Conservation (phyloP, 2,888 invertebrate genomes). For the Ectobius pallidus region DNA sequence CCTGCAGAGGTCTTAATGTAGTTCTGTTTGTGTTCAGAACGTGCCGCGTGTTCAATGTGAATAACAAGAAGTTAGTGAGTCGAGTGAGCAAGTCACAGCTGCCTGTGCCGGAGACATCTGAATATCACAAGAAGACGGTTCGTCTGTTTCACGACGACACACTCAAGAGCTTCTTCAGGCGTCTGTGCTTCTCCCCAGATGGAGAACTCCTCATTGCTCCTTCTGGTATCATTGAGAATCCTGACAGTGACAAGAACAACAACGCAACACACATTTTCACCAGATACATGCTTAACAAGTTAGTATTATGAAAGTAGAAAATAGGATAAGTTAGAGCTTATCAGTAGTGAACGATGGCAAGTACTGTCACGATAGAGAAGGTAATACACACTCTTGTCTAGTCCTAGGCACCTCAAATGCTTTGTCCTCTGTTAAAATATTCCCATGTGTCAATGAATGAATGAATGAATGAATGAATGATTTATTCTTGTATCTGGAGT, state of each 20-base stretch:
- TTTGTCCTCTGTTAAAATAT: too few species aligned
- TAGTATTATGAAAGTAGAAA: too few species aligned
- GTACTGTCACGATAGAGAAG: too few species aligned
- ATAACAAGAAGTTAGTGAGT: constrained; percentile 68
- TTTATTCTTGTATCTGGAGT: too few species aligned
- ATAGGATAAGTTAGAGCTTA: too few species aligned
- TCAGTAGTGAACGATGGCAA: too few species aligned
- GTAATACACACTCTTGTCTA: too few species aligned
- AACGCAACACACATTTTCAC: constrained; percentile 67
- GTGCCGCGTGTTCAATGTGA: constrained; percentile 34
- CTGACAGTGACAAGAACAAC: constrained; percentile 62
- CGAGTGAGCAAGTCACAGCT: constrained; percentile 66
- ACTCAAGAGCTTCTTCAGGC: constrained; percentile 89
- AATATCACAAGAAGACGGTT: constrained; percentile 65
- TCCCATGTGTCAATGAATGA: too few species aligned
- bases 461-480: too few species aligned
- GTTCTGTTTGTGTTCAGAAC: constrained; percentile 32
- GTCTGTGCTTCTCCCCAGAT: constrained; percentile 90
- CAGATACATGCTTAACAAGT: constrained; percentile 57
- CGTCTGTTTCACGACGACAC: constrained; percentile 91
- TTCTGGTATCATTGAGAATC: constrained; percentile 77
- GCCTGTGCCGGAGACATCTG: constrained; percentile 60
- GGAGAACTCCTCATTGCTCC: constrained; percentile 91
- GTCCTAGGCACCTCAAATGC: too few species aligned
- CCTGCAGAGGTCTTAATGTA: too few species aligned